Conservation (phyloP, 1,140 invertebrate genomes). For the Scaptodrosophila lebanonensis region DNA sequence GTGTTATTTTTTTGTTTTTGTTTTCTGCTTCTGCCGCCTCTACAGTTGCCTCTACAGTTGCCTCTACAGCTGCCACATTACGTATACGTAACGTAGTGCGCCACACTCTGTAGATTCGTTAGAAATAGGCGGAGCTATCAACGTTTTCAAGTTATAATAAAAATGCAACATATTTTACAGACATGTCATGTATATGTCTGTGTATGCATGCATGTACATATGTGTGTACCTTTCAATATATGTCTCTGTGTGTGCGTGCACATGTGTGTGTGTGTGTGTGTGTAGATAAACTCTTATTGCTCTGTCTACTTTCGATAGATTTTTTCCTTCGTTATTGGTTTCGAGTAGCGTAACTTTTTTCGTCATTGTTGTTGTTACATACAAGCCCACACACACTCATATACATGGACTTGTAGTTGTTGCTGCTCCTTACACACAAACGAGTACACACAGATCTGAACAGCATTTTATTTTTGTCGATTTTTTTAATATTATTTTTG, state of each 20-base stretch:
- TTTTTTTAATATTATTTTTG: conserved; percentile 72
- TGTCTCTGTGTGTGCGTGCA: not conserved
- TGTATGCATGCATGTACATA: conserved; percentile 12
- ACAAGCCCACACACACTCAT: conserved; percentile 50
- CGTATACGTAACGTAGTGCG: conserved; percentile 46
- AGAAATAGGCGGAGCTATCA: conserved; percentile 76
- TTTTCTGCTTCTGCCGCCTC: conserved; percentile 1
- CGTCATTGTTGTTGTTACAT: conserved; percentile 6
- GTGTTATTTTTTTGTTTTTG: conserved; percentile 28
- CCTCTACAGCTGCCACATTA: conserved; percentile 41
- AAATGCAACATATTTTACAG: conserved; percentile 76
- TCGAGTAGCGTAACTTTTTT: conserved; percentile 58
- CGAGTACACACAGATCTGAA: too few relatives aligned
- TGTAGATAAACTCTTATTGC: conserved; percentile 29
- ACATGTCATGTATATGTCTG: conserved; percentile 40
- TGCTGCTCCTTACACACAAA: conserved; percentile 34
- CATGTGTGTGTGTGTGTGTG: conserved; percentile 14
- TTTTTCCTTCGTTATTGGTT: conserved; percentile 75
- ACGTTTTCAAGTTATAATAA: conserved; percentile 77
- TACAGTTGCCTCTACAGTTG: conserved; percentile 6
- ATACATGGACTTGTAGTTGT: conserved; percentile 41
- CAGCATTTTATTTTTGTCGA: conserved; percentile 18
- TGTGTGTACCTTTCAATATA: conserved; percentile 16
- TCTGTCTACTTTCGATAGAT: conserved; percentile 72
- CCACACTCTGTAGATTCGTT: conserved; percentile 50